Evolutionary conservation across 2,113 vertebrate genomes (phyloP).

Genomic region (Lycocorax pyrrhopterus): DNA sequence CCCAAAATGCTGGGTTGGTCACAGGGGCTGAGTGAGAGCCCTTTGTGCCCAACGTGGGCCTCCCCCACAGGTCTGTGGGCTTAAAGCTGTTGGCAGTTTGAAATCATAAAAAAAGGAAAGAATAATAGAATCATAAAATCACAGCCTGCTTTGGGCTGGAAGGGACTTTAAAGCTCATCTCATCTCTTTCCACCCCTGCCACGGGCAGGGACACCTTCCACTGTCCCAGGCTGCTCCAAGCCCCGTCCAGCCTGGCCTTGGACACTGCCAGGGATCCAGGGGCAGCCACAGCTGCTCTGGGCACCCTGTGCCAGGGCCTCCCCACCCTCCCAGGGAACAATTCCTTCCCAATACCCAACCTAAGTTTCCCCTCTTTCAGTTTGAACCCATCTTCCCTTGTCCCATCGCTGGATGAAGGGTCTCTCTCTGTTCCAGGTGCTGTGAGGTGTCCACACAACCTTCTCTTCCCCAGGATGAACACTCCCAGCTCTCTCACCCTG

Average conservation of each 20-base stretch:
- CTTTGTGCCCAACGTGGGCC: background rate
- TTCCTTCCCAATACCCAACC: background rate
- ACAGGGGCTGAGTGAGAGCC: background rate
- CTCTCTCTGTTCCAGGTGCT: background rate
- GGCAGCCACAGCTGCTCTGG: background rate
- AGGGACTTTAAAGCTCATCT: background rate
- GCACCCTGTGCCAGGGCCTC: background rate
- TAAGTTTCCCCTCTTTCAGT: background rate
- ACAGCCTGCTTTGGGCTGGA: background rate
- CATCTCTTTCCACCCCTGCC: background rate
- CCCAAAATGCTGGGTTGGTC: background rate
- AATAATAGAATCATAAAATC: background rate
- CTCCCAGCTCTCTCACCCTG: background rate
- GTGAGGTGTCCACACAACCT: background rate
- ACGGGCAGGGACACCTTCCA: background rate
- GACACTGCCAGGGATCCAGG: background rate
- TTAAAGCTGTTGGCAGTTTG: background rate
- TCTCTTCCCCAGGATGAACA: background rate
- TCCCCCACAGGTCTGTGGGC: background rate
- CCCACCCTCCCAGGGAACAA: accelerated
- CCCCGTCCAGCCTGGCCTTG: background rate
- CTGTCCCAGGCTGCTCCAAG: accelerated
- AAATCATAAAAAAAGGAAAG: background rate
- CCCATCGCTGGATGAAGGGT: background rate
- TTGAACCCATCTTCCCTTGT: background rate